A percentile compares a stretch with the other conserved stretches of the same genome.
Evolutionary conservation across 2,797 vertebrate genomes (phyloP).

Genomic region (Capromys pilorides): DNA sequence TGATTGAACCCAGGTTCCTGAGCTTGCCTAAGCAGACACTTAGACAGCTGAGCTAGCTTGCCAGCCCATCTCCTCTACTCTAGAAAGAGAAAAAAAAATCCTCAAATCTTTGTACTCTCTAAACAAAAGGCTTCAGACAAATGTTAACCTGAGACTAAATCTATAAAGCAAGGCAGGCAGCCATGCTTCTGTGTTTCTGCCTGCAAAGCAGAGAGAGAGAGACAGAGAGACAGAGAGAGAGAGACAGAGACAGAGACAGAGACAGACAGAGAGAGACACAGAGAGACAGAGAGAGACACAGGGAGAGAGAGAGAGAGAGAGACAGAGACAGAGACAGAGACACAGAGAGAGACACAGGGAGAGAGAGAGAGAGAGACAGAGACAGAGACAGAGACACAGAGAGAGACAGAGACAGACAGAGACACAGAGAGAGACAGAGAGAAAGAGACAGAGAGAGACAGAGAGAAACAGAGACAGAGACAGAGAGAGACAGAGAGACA

Average conservation of each 20-base stretch:
- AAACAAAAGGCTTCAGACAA: not conserved
- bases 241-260: too few species aligned
- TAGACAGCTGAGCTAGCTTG: too few species aligned
- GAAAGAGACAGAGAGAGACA: too few species aligned
- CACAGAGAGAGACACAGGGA: not conserved
- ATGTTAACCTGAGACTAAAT: not conserved
- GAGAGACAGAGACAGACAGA: too few species aligned
- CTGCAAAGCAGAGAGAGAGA: not conserved
- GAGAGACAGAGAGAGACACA: too few species aligned
- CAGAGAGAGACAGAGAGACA: too few species aligned
- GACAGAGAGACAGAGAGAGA: not conserved
- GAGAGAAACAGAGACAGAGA: not conserved
- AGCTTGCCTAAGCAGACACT: too few species aligned
- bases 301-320: too few species aligned
- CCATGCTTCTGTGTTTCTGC: fast-evolving
- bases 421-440: too few species aligned
- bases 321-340: not conserved
- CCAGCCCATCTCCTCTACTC: not conserved
- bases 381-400: not conserved
- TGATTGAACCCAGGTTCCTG: too few species aligned
- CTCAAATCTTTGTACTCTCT: not conserved
- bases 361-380: not conserved
- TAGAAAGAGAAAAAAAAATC: not conserved
- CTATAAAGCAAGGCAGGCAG: not conserved
- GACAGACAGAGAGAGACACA: too few species aligned